Conservation (phyloP, 1,140 invertebrate species). For the Diachasma alloeum region DNA sequence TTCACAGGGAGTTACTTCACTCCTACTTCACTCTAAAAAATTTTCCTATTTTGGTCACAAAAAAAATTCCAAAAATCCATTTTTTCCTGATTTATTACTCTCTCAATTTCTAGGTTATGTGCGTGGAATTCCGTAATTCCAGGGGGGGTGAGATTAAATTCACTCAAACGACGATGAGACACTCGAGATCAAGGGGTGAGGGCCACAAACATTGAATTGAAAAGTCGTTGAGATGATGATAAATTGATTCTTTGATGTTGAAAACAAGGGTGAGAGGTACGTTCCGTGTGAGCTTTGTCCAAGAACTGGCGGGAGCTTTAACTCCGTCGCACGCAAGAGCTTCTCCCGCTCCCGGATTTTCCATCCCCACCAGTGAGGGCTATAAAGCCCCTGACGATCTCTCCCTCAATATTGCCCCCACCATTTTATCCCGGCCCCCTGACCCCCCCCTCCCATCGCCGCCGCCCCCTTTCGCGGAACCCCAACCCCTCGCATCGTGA, state of each 20-base stretch:
- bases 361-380: background rate
- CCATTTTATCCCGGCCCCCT: background rate
- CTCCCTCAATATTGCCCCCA: background rate
- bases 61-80: too few relatives aligned
- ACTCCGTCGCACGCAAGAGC: background rate
- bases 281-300: constrained; percentile 43
- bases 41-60: too few relatives aligned
- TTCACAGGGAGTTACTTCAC: background rate
- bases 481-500: background rate
- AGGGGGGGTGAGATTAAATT: too few relatives aligned
- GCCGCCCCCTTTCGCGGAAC: too few relatives aligned
- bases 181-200: background rate
- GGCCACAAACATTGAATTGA: background rate
- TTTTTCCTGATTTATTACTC: too few relatives aligned
- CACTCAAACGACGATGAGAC: too few relatives aligned
- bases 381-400: constrained; percentile 23
- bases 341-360: constrained; percentile 14
- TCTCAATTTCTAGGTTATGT: too few relatives aligned
- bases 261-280: constrained; percentile 28
- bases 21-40: too few relatives aligned
- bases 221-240: background rate
- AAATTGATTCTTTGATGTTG: background rate
- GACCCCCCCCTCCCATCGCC: background rate
- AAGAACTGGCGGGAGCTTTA: constrained; percentile 48
- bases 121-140: too few relatives aligned